Base-by-base conservation (phyloP, 2,113 vertebrate genomes). In the Rhizomys pruinosus region DNA sequence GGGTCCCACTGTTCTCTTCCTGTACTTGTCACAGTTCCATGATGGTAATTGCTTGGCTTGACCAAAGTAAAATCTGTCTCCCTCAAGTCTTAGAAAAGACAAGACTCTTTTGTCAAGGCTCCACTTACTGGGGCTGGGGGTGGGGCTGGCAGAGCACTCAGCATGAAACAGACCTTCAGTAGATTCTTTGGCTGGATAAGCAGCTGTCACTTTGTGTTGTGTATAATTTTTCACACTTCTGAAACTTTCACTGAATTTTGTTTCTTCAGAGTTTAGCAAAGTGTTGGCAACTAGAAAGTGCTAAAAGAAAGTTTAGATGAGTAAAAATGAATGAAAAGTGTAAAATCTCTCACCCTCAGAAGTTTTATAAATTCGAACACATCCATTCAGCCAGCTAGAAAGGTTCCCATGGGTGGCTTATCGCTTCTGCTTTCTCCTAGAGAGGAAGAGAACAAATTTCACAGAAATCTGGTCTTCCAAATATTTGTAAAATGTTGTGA, bases 401-500 rank as follows among this genome's bases (percentile, higher is more conserved):
- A 94, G 71, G 76, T 77, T 72, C 25, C 16, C 39, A 76, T 39
- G 32, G 68, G 17, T 89, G 69, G 78, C 29, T 44, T 74, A 80
- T 80, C 66, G 29, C 39, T n/a, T n/a, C n/a, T 82, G 91, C 57
- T 89, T 92, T 64, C 69, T 86, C 44, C 27, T 87, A 20, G 29
- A 84, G 20, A 92, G 23, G 10, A 76, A 93, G 84, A 74, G n/a
- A 84, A 84, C n/a, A 78, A 81, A 90, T 80, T 72, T 69, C 44
- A 44, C 0, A 15, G n/a, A 66, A 69, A n/a, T 64, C 39, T 59
- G 34, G 8, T 82, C 3, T 82, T 84, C 52, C 25, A 95, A 85
- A 92, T 89, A 86, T 59, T 72, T 93, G 23, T 87, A 90, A 79
- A 89, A 78, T 84, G 27, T 4, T 72, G 10, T 87, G 59, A 69